Evolutionary conservation across 2,888 invertebrate genomes (phyloP), one percentile per base, ranked within the genome.

Genomic region (Sialis lutaria): DNA sequence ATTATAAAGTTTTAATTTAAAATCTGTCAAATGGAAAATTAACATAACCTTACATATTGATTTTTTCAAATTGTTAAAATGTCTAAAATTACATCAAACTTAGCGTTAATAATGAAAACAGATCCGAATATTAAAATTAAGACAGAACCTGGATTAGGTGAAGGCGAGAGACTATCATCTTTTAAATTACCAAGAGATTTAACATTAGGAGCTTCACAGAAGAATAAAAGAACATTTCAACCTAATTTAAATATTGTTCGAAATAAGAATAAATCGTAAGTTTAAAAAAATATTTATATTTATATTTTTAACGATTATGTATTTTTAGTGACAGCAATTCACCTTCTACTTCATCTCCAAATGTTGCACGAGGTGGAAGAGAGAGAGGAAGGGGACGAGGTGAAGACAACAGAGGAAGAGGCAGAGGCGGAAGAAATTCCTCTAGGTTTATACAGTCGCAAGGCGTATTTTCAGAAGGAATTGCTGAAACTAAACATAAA

Each of bases 241-340:
- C 77, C 77, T 5, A 77, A 77, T 57, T 61, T 77, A 44, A 76
- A 76, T 57, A 75, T 72, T 1, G 63, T 72, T 45, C 68, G 77
- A 46, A 76, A 75, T 57, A 77, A 75, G 58, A 75, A 69, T 54
- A 70, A 69, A 56, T 63, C 64, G 71, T 69, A 57, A 54, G 59
- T 52, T 6, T 8, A 13, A 34, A 33, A 7, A 13, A 10, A 8
- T 37, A 30, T 12, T 30, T 32, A 39, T 33, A 46, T 46, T 8
- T 39, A 32, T 46, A 30, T 31, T 40, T 46, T 39, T 39, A 6
- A 7, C 2, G 10, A 39, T 39, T 35, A 35, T n/a, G 9, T 35
- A n/a, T 35, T 22, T 22, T n/a, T 8, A 37, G 37, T 37, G 37
- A 37, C 12, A 37, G 12, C 12, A 5, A 10, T 2, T 32, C 45